Evolutionary conservation across 2,113 vertebrate species (phyloP).

Genomic region (Bucco capensis): DNA sequence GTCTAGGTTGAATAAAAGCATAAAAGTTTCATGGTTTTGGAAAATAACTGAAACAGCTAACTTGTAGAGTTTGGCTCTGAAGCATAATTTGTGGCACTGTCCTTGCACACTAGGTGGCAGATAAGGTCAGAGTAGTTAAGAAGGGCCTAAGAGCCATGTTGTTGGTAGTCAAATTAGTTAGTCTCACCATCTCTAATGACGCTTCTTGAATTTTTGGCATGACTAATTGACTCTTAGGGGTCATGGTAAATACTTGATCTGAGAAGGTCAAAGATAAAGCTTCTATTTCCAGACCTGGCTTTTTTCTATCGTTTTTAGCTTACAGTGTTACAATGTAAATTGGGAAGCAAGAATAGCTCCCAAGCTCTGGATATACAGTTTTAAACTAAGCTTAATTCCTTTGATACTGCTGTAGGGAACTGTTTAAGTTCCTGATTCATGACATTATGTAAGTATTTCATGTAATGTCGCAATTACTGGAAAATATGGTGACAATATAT

Average conservation of each 20-base stretch:
- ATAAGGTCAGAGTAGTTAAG: not conserved
- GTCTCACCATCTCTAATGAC: not conserved
- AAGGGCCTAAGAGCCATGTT: not conserved
- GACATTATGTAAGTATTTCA: slow-evolving; percentile 21
- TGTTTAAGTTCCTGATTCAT: not conserved
- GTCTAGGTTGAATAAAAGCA: not conserved
- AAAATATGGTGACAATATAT: not conserved
- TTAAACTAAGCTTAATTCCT: not conserved
- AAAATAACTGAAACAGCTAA: not conserved
- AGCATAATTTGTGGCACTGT: not conserved
- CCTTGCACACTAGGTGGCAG: not conserved
- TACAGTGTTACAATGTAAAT: not conserved
- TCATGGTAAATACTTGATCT: not conserved
- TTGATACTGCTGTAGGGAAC: not conserved
- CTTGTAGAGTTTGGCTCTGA: not conserved
- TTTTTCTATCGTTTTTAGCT: not conserved
- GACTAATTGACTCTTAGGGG: not conserved
- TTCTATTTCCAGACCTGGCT: not conserved
- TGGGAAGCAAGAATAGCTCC: not conserved
- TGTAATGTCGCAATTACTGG: slow-evolving; percentile 40
- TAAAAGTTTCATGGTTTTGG: not conserved
- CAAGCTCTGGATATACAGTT: not conserved
- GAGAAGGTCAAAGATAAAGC: not conserved
- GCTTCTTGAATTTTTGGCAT: not conserved
- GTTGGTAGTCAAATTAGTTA: not conserved